Evolutionary conservation across 2,113 vertebrate genomes (phyloP).

Genomic region (Sisor rabdophorus): DNA sequence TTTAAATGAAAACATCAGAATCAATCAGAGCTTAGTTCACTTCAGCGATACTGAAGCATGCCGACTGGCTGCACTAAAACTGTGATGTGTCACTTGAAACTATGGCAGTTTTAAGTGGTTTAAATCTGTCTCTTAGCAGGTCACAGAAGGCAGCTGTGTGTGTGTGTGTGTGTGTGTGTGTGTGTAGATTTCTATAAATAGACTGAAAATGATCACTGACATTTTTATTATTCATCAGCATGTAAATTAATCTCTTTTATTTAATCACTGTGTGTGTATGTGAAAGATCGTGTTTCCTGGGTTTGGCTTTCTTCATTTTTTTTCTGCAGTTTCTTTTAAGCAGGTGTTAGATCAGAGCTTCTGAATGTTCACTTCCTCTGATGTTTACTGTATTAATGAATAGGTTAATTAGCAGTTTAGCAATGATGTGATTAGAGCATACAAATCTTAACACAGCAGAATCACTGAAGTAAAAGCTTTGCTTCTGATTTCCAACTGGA

Average conservation of each 20-base stretch:
- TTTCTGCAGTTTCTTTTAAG: background rate
- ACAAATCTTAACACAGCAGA: too few species aligned
- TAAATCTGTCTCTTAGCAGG: slow-evolving; percentile 23
- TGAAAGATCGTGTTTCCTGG: background rate
- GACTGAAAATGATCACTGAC: background rate
- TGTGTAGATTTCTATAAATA: slow-evolving; percentile 24
- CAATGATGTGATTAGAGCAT: background rate
- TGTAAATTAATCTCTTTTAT: slow-evolving; percentile 5
- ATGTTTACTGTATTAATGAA: too few species aligned
- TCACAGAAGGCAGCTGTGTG: background rate
- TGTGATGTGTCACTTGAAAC: slow-evolving; percentile 1
- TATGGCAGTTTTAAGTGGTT: background rate
- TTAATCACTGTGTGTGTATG: background rate
- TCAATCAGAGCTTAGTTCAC: slow-evolving; percentile 5
- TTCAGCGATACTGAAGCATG: background rate
- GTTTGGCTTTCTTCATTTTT: background rate
- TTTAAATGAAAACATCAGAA: background rate
- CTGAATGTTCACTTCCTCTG: too few species aligned
- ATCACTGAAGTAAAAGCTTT: background rate
- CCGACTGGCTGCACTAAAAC: background rate
- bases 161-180: slow-evolving; percentile 7
- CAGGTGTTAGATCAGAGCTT: background rate
- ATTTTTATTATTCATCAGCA: slow-evolving; percentile 34
- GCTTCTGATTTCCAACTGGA: background rate
- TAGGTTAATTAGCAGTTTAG: background rate